These are phyloP conservation scores for Semnornis frantzii DNA, from an alignment of 2,113 vertebrate species.

Conservation along the genomic window DNA sequence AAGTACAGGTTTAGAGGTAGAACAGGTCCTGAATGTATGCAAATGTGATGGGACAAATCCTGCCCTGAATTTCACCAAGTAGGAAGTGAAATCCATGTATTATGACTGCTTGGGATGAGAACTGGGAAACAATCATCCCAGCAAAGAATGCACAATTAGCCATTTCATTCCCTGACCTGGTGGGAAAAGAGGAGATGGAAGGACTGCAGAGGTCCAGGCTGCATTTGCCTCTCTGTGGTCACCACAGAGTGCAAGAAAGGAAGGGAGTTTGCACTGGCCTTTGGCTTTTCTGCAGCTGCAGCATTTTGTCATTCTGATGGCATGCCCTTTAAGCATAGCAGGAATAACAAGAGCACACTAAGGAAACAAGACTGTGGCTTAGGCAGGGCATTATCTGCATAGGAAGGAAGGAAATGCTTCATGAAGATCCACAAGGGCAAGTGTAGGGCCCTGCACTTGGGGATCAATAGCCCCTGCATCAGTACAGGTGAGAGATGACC, in stretches of 20 bases:
- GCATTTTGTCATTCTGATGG: background rate
- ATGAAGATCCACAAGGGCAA: too few relatives aligned
- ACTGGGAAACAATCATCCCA: background rate
- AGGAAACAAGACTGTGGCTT: background rate
- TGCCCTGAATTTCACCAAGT: background rate
- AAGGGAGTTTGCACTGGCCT: background rate
- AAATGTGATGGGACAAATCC: background rate
- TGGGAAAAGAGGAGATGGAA: background rate
- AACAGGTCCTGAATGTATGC: background rate
- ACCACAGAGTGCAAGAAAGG: background rate
- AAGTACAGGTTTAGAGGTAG: background rate
- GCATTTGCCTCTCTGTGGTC: background rate
- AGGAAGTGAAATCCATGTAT: rapidly evolving
- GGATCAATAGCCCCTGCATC: too few relatives aligned
- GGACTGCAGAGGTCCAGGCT: background rate
- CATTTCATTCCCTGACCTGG: background rate
- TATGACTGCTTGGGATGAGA: background rate
- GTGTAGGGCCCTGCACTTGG: too few relatives aligned
- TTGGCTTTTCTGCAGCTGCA: background rate
- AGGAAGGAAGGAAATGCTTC: too few relatives aligned
- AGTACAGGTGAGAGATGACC: too few relatives aligned
- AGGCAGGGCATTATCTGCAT: background rate
- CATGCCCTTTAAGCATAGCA: rapidly evolving
- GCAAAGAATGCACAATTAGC: background rate
- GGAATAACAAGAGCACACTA: background rate